Conservation (phyloP, 2,113 vertebrate species). For the Bos taurus region DNA sequence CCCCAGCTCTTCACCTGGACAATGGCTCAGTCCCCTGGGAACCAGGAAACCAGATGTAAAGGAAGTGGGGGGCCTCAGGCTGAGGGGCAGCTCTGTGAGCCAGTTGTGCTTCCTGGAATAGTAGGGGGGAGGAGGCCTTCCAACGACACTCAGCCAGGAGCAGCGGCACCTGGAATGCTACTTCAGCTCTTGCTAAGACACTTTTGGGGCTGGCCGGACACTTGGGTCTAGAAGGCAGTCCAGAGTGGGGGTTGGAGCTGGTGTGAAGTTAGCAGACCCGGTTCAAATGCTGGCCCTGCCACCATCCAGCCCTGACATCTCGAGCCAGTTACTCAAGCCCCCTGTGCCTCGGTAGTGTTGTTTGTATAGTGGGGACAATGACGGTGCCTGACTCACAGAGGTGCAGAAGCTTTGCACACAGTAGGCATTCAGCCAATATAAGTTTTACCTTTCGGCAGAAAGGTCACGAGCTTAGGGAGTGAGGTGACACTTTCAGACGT, state of each 20-base stretch:
- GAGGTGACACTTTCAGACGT: background rate
- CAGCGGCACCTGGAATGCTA: background rate
- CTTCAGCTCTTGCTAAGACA: background rate
- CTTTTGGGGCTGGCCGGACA: fast-evolving
- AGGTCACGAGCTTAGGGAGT: background rate
- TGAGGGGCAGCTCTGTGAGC: no score
- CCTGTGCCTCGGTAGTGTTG: background rate
- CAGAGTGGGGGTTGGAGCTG: fast-evolving
- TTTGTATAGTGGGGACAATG: background rate
- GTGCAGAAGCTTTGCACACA: background rate
- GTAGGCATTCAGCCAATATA: background rate
- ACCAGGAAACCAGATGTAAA: background rate
- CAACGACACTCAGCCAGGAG: background rate
- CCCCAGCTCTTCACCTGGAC: background rate
- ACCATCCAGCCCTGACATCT: background rate
- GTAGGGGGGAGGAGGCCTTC: fast-evolving
- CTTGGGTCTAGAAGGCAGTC: no score
- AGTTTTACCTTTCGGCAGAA: background rate
- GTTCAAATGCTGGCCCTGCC: background rate
- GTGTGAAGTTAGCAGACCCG: background rate
- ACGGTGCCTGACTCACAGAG: background rate
- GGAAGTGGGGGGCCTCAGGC: background rate
- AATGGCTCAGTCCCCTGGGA: background rate
- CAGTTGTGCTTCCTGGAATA: background rate
- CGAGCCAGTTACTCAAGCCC: background rate